Evolutionary conservation across 1,140 invertebrate species (phyloP).

Genomic region (Drosophila bocki): DNA sequence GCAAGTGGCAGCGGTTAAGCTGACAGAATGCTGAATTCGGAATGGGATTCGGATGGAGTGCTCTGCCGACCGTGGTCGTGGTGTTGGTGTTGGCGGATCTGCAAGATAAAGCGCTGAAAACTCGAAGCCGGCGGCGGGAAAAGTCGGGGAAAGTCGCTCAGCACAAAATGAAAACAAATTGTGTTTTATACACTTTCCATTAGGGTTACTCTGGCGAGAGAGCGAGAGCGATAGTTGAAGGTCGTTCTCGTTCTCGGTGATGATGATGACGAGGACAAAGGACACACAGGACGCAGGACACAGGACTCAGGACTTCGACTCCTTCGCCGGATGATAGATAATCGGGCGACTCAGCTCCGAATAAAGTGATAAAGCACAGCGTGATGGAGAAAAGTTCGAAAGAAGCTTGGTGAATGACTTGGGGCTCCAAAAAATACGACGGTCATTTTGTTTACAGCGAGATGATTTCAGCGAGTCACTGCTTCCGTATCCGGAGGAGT

Average conservation of each 20-base stretch:
- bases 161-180: conserved; percentile 79
- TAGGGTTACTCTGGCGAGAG: conserved; percentile 49
- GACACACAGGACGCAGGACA: not conserved
- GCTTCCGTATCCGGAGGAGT: not conserved
- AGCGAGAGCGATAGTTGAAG: conserved; percentile 16
- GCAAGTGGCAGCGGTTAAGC: conserved; percentile 79
- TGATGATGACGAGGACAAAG: conserved; percentile 3
- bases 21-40: conserved; percentile 50
- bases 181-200: conserved; percentile 63
- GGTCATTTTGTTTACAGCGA: conserved; percentile 24
- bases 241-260: conserved; percentile 14
- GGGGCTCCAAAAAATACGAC: conserved; percentile 4
- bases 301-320: conserved; percentile 1
- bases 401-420: conserved; percentile 22
- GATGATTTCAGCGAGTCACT: conserved; percentile 25
- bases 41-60: conserved; percentile 12
- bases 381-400: conserved; percentile 29
- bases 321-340: conserved; percentile 39
- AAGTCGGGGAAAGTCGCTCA: conserved; percentile 47
- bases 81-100: conserved; percentile 16
- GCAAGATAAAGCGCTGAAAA: conserved; percentile 76
- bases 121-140: conserved; percentile 60
- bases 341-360: conserved; percentile 38
- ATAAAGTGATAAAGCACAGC: conserved; percentile 40
- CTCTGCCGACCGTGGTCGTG: not conserved